phyloP scores from a whole-genome alignment of 2,797 vertebrate species.

The Pteropus rufus region DNA sequence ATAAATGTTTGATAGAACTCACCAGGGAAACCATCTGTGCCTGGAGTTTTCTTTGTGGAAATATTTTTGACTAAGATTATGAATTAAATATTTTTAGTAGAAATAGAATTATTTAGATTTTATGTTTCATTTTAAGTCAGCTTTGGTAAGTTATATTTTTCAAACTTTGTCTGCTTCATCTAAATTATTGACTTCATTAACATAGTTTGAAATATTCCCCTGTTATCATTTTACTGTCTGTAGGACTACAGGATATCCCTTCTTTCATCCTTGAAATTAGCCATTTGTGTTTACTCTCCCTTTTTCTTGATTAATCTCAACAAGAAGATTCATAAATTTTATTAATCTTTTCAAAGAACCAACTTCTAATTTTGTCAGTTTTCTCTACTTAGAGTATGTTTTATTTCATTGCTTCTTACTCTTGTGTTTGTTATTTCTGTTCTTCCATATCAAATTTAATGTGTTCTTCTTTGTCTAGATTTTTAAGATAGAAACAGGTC shows the following conservation, averaged over 20 bases:
- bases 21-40: not conserved
- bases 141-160: not conserved
- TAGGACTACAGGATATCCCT: not conserved
- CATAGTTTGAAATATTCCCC: not conserved
- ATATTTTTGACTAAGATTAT: not conserved
- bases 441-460: not conserved
- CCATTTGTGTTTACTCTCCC: not conserved
- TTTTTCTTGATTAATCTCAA: not conserved
- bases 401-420: not conserved
- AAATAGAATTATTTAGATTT: not conserved
- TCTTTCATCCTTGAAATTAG: not conserved
- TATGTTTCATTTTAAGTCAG: not conserved
- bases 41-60: not conserved
- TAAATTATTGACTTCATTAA: not conserved
- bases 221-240: not conserved
- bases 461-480: not conserved
- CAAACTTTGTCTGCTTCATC: not conserved
- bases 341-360: slow-evolving; percentile 21
- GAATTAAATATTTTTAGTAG: not conserved
- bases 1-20: not conserved
- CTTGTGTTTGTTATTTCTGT: not conserved
- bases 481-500: not conserved
- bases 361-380: not conserved
- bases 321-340: not conserved
- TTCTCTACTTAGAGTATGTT: not conserved